These are phyloP conservation scores for Priocnemis perturbator DNA, from an alignment of 2,888 invertebrate species.

Conservation along the genomic window DNA sequence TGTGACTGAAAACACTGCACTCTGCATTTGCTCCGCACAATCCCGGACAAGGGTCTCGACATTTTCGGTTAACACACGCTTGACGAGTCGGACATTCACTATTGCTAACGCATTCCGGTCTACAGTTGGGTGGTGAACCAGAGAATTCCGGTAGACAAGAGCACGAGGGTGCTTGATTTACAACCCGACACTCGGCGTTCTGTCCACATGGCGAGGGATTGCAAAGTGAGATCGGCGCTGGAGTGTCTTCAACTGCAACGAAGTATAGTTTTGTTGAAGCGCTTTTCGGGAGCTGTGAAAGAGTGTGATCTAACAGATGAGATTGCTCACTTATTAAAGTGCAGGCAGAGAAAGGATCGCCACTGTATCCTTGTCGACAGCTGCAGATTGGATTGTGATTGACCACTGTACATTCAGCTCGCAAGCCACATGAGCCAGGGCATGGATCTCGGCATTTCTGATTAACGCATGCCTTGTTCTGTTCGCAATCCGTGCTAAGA, in stretches of 20 bases:
- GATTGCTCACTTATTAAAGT: slow-evolving; percentile 66
- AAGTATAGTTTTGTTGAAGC: background rate
- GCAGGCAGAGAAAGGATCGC: slow-evolving; percentile 89
- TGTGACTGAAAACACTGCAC: slow-evolving; percentile 76
- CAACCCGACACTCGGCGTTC: slow-evolving; percentile 82
- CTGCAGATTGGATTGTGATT: slow-evolving; percentile 92
- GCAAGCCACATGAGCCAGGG: slow-evolving; percentile 86
- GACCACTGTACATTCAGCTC: slow-evolving; percentile 86
- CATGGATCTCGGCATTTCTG: slow-evolving; percentile 89
- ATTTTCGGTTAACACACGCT: slow-evolving; percentile 76
- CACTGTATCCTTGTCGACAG: slow-evolving; percentile 83
- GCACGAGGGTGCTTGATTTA: slow-evolving; percentile 78
- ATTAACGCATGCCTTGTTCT: slow-evolving; percentile 85
- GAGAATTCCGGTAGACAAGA: slow-evolving; percentile 84
- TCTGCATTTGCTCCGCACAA: slow-evolving; percentile 76
- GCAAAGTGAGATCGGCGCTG: slow-evolving; percentile 72
- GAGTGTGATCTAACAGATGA: slow-evolving; percentile 25
- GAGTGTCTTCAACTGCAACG: slow-evolving; percentile 33
- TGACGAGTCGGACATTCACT: slow-evolving; percentile 75
- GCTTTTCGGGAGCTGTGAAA: background rate
- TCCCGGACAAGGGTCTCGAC: slow-evolving; percentile 78
- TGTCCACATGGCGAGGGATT: slow-evolving; percentile 83
- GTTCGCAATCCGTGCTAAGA: slow-evolving; percentile 88
- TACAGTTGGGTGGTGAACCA: slow-evolving; percentile 86
- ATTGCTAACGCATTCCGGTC: slow-evolving; percentile 76